These are phyloP conservation scores for Pardosa pseudoannulata DNA, from an alignment of 2,888 invertebrate genomes.

Conservation along the genomic window DNA sequence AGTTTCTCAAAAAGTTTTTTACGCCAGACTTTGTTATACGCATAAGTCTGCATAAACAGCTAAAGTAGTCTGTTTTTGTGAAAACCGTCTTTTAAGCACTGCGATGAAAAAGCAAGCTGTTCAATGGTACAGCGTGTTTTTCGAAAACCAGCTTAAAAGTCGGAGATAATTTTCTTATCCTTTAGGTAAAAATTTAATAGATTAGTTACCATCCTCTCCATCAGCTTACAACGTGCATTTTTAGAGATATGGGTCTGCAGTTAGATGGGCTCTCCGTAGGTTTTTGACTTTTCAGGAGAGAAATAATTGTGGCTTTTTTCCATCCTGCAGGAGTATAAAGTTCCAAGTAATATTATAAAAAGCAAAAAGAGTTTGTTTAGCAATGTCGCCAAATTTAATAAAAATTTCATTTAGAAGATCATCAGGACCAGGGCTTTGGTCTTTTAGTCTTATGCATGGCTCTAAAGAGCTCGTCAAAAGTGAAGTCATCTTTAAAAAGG, in stretches of 20 bases:
- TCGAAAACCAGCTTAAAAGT: conserved; percentile 5
- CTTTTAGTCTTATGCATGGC: neutral
- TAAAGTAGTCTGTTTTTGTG: neutral
- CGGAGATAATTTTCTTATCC: neutral
- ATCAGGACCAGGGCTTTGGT: neutral
- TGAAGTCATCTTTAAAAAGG: neutral
- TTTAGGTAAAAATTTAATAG: neutral
- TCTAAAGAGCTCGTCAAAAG: neutral
- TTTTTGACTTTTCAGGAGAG: neutral
- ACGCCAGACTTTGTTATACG: neutral
- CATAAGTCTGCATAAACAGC: neutral
- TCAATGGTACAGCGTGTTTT: neutral
- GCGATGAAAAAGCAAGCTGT: neutral
- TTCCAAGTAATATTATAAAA: no score
- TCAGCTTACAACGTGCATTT: neutral
- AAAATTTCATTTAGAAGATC: neutral
- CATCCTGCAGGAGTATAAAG: neutral
- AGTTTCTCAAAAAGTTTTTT: neutral
- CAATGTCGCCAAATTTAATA: neutral
- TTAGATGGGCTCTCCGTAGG: no score
- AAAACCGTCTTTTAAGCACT: neutral
- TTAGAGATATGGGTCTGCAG: neutral
- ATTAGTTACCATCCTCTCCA: neutral
- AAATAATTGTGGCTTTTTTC: neutral
- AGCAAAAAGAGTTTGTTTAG: neutral